A percentile compares a stretch with the other conserved stretches of the same genome.
These are phyloP conservation scores for Lasioglossum figueresi DNA, from an alignment of 2,888 invertebrate genomes.

Conservation along the genomic window DNA sequence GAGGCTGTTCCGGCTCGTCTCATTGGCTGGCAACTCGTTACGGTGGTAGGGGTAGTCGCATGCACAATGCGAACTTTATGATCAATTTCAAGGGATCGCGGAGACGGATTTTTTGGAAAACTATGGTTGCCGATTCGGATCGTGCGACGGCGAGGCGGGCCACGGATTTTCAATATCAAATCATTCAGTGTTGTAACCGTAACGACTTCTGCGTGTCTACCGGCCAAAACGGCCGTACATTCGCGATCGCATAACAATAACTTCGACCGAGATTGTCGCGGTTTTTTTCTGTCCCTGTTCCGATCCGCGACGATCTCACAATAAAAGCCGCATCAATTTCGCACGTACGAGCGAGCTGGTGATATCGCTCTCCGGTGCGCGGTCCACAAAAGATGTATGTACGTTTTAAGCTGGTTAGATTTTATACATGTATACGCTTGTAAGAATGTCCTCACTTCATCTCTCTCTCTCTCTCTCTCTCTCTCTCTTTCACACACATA, in stretches of 20 bases:
- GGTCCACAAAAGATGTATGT: constrained; percentile 59
- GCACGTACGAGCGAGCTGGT: constrained; percentile 53
- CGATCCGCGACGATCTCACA: constrained; percentile 39
- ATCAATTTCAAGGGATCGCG: background rate
- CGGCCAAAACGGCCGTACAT: constrained; percentile 15
- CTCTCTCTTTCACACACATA: background rate
- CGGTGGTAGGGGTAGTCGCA: background rate
- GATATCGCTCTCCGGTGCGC: constrained; percentile 53
- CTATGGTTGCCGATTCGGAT: background rate
- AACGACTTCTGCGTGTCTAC: constrained; percentile 35
- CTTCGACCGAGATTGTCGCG: constrained; percentile 8
- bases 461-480: background rate
- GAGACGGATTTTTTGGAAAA: no score
- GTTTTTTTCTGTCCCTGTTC: constrained; percentile 17
- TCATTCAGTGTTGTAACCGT: constrained; percentile 45
- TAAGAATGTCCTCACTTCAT: constrained; percentile 38
- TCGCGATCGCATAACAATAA: constrained; percentile 15
- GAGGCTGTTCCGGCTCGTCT: background rate
- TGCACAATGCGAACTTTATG: background rate
- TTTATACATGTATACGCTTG: constrained; percentile 69
- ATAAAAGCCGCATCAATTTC: constrained; percentile 46
- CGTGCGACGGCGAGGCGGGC: background rate
- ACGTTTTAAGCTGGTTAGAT: constrained; percentile 66
- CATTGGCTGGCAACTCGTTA: background rate
- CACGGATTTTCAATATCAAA: constrained; percentile 21